Evolutionary conservation across 2,113 vertebrate species (phyloP).

Genomic region (Gallinago jamesoni): DNA sequence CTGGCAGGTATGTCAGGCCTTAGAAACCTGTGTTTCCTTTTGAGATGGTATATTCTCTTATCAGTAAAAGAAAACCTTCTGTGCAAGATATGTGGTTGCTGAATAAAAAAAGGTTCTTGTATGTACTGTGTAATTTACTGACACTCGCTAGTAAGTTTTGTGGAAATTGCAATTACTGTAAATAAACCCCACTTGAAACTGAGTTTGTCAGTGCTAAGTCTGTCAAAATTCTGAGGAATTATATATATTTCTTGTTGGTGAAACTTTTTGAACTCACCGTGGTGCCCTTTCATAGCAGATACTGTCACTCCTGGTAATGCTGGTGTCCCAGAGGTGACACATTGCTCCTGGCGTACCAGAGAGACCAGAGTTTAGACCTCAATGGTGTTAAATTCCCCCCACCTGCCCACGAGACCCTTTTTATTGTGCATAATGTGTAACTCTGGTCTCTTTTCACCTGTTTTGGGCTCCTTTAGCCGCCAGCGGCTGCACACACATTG

Average conservation of each 20-base stretch:
- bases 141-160: neutral
- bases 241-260: neutral
- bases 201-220: neutral
- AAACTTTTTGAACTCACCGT: neutral
- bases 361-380: neutral
- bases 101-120: neutral
- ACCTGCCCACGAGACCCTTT: neutral
- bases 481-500: neutral
- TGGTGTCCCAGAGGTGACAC: neutral
- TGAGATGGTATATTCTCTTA: neutral
- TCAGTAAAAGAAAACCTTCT: neutral
- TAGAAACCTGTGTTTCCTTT: neutral
- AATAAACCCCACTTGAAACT: slow-evolving; percentile 49
- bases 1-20: neutral
- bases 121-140: neutral
- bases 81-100: neutral
- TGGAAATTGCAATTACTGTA: slow-evolving; percentile 30
- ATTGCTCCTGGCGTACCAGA: fast-evolving
- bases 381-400: neutral
- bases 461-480: neutral
- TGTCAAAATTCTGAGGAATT: slow-evolving; percentile 19
- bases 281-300: neutral
- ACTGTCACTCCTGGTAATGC: neutral
- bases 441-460: neutral
- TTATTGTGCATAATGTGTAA: fast-evolving